phyloP scores from a whole-genome alignment of 2,888 invertebrate species.

The Craniophora ligustri region DNA sequence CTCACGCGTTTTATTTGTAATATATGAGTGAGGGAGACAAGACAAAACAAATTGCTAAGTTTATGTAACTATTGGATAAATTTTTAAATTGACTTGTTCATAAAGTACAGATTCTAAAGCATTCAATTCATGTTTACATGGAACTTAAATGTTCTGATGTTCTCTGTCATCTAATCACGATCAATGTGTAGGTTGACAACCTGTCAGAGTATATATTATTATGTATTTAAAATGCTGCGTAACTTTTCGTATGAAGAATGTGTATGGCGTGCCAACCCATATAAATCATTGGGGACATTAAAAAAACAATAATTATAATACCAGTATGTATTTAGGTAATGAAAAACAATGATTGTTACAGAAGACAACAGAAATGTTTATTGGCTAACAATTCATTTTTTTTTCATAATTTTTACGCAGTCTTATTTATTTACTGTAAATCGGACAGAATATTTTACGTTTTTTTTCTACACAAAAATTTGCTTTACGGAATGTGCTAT shows the following conservation, averaged over 20 bases:
- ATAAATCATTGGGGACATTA: conserved; percentile 13
- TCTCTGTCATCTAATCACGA: not conserved
- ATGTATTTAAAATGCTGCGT: not conserved
- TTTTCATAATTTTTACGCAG: conserved; percentile 71
- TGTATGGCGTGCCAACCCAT: not conserved
- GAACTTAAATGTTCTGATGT: too few species aligned
- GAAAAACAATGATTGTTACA: conserved; percentile 55
- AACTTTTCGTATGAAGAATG: not conserved
- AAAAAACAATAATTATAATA: conserved; percentile 50
- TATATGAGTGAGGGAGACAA: too few species aligned
- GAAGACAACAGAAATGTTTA: conserved; percentile 52
- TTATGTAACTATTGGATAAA: too few species aligned
- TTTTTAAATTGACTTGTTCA: too few species aligned
- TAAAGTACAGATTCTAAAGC: too few species aligned
- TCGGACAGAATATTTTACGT: conserved; percentile 60
- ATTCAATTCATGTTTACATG: too few species aligned
- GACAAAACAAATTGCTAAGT: too few species aligned
- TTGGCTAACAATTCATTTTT: conserved; percentile 47
- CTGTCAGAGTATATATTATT: not conserved
- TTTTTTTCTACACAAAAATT: conserved; percentile 53
- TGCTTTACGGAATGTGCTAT: conserved; percentile 62
- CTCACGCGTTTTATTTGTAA: too few species aligned
- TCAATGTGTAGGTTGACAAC: not conserved
- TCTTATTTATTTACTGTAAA: conserved; percentile 70
- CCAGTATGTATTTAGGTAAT: conserved; percentile 61